These are phyloP conservation scores for Clarias gariepinus DNA, from an alignment of 2,113 vertebrate genomes.

Conservation along the genomic window DNA sequence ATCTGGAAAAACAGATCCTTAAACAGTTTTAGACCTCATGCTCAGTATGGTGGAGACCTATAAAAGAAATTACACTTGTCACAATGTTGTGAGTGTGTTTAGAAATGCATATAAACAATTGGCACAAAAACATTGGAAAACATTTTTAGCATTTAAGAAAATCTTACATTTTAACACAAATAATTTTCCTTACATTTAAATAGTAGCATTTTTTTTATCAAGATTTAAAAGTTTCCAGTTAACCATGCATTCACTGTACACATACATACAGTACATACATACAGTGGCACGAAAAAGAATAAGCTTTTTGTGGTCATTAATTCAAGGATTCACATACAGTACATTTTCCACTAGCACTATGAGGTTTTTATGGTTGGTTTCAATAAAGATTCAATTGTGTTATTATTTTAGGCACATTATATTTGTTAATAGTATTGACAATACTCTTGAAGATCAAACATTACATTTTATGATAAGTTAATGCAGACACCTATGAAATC, in stretches of 20 bases:
- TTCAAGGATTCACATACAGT: too few species aligned
- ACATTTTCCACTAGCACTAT: too few species aligned
- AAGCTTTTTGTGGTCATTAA: too few species aligned
- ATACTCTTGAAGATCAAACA: too few species aligned
- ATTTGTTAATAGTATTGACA: too few species aligned
- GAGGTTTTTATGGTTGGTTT: too few species aligned
- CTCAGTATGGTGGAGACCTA: slow-evolving; percentile 34
- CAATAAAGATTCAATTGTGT: too few species aligned
- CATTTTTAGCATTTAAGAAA: background rate
- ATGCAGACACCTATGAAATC: too few species aligned
- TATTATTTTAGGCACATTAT: too few species aligned
- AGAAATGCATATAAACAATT: background rate
- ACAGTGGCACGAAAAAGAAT: too few species aligned
- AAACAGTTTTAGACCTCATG: background rate
- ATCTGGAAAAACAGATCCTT: background rate
- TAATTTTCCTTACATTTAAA: background rate
- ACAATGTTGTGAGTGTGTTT: background rate
- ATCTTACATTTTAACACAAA: background rate
- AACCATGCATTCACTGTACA: background rate
- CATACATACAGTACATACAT: too few species aligned
- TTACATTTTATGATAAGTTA: too few species aligned
- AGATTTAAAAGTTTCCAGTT: background rate
- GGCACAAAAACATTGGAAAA: background rate
- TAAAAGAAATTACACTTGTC: slow-evolving; percentile 5
- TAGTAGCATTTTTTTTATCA: background rate